Percentiles rank a stretch among this genome's conserved stretches.
Evolutionary conservation across 2,113 vertebrate species (phyloP).

Genomic region (Fulica atra): DNA sequence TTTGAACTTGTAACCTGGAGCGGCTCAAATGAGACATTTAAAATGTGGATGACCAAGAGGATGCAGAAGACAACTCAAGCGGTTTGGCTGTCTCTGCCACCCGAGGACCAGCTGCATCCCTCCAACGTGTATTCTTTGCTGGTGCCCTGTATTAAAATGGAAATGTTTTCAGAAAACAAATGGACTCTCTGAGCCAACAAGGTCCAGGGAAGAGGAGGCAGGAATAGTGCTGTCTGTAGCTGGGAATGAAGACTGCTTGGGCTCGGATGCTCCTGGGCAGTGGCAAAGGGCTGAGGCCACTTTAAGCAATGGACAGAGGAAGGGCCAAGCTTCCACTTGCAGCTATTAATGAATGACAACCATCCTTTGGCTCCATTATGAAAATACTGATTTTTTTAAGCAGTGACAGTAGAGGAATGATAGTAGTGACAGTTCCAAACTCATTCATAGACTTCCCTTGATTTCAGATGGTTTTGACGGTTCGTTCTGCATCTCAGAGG

Average conservation of each 20-base stretch:
- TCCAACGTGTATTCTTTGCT: accelerated
- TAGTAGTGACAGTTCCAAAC: background rate
- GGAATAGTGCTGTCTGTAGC: background rate
- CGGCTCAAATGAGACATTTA: background rate
- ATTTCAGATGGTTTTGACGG: background rate
- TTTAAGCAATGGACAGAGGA: background rate
- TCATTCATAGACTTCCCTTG: background rate
- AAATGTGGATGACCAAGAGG: background rate
- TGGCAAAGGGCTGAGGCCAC: background rate
- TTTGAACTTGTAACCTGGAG: background rate
- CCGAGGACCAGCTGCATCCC: background rate
- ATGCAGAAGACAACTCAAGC: background rate
- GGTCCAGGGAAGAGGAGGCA: background rate
- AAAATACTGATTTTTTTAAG: background rate
- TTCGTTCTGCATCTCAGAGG: background rate
- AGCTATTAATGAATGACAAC: background rate
- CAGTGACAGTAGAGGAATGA: background rate
- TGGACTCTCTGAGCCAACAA: background rate
- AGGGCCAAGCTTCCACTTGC: background rate
- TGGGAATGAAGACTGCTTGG: accelerated
- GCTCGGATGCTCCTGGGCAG: background rate
- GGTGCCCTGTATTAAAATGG: background rate
- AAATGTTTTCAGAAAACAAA: background rate
- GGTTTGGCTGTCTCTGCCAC: background rate
- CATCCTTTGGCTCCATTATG: background rate